A percentile compares a stretch with the other conserved stretches of the same genome.
Conservation (phyloP, 2,113 vertebrate species). For the Psittacula cyanocephala region DNA sequence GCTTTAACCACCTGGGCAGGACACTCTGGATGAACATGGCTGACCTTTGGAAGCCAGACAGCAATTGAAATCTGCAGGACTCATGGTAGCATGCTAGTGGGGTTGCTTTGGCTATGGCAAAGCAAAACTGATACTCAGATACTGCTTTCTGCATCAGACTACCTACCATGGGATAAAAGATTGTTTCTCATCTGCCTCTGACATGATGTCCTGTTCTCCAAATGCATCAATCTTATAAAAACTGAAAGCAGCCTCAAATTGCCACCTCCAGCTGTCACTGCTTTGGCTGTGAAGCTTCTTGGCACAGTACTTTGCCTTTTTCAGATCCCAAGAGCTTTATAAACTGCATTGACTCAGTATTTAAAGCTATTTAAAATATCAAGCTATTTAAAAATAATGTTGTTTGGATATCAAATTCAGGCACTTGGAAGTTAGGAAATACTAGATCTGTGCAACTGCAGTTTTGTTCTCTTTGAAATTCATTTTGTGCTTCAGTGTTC, state of each 20-base stretch:
- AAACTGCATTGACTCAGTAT: not conserved
- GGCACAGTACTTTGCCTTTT: not conserved
- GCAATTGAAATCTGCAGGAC: not conserved
- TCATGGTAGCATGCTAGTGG: rapidly evolving
- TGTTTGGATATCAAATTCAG: not conserved
- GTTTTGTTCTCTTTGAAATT: not conserved
- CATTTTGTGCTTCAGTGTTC: not conserved
- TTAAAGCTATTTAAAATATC: not conserved
- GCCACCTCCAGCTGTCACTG: constrained; percentile 9
- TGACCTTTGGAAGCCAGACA: not conserved
- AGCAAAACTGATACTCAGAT: not conserved
- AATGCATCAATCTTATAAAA: not conserved
- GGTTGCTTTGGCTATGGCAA: not conserved
- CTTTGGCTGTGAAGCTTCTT: constrained; percentile 18
- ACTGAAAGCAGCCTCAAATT: not conserved
- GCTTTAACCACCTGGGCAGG: not conserved
- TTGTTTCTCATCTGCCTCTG: not conserved
- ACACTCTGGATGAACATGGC: not conserved
- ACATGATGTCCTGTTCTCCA: not conserved
- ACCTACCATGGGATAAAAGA: not conserved
- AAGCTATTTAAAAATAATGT: not conserved
- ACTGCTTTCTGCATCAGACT: not conserved
- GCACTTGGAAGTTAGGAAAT: not conserved
- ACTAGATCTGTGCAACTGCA: not conserved
- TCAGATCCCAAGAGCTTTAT: not conserved